Base-by-base conservation (phyloP, 2,888 invertebrate species). In the Uropetala carovei region DNA sequence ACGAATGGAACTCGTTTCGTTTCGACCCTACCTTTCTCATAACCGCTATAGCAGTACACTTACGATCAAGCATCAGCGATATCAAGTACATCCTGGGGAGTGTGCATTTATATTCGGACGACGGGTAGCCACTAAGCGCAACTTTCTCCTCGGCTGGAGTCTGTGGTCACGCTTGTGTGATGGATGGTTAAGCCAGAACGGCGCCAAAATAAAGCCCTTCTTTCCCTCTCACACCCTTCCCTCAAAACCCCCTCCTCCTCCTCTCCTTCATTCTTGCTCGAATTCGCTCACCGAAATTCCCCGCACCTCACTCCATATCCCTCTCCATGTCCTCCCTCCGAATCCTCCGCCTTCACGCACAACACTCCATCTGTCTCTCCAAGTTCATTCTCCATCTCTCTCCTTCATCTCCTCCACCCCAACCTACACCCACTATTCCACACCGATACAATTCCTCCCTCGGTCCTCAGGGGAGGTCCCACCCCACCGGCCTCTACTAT, bases 151-250 rank as follows among this genome's bases (percentile, higher is more conserved):
- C 64, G 64, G 11, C 64, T 64, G 13, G n/a, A n/a, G 64, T 64
- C 64, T 64, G 64, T 18, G 64, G 64, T 64, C 64, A 64, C 64
- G 64, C 64, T 10, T 64, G 64, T 64, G 11, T 14, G 64, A 14
- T 16, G 64, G 64, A 43, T 43, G 43, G 43, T 43, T 43, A 43
- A 43, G 43, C 43, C 64, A 64, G n/a, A 64, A 64, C 64, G 64
- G 64, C 64, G 64, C 64, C 64, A 64, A 64, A 64, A 64, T 64
- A 64, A 64, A 64, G 64, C 64, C 64, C 43, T 43, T 64, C 64
- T 64, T 64, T 64, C 64, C 0, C 13, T 64, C 14, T 43, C 64
- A 10, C 64, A 64, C 9, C 64, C 0, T 14, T 7, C 14, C 18
- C 64, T 64, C 14, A 7, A 18, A 43, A 16, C 64, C 16, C 5